These are phyloP conservation scores for Bothrops alternatus DNA, from an alignment of 2,797 vertebrate genomes.

Conservation along the genomic window DNA sequence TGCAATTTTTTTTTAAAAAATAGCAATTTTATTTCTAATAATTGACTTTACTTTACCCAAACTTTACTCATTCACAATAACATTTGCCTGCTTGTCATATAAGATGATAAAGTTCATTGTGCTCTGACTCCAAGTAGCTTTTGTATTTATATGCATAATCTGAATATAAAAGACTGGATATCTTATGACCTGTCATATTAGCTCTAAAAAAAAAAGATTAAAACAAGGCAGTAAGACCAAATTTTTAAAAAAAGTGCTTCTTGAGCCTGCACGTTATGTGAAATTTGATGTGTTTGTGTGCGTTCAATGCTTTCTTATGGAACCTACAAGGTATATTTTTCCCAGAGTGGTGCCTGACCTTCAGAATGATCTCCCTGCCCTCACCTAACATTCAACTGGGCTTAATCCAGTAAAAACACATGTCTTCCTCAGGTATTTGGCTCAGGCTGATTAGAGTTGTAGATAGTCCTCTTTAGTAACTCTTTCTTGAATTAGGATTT, in stretches of 20 bases:
- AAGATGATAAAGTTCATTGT: background rate
- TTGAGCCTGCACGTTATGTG: background rate
- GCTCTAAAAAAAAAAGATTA: background rate
- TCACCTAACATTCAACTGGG: background rate
- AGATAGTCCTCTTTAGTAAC: background rate
- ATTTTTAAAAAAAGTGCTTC: background rate
- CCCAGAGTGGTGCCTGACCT: background rate
- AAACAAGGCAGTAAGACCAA: background rate
- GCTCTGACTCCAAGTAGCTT: background rate
- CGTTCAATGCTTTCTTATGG: background rate
- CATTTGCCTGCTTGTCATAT: background rate
- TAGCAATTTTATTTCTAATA: background rate
- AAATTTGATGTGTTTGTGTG: background rate
- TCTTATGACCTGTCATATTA: background rate
- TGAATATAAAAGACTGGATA: background rate
- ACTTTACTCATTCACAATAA: background rate
- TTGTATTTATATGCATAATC: background rate
- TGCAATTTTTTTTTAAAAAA: background rate
- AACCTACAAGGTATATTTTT: background rate
- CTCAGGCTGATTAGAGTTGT: background rate
- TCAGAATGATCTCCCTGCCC: background rate
- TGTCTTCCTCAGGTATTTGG: background rate
- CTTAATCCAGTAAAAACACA: background rate
- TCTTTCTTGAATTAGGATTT: background rate
- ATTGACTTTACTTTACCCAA: background rate